A percentile compares a stretch with the other conserved stretches of the same genome.
Evolutionary conservation across 1,140 invertebrate species (phyloP).

Genomic region (Drosophila albomicans): DNA sequence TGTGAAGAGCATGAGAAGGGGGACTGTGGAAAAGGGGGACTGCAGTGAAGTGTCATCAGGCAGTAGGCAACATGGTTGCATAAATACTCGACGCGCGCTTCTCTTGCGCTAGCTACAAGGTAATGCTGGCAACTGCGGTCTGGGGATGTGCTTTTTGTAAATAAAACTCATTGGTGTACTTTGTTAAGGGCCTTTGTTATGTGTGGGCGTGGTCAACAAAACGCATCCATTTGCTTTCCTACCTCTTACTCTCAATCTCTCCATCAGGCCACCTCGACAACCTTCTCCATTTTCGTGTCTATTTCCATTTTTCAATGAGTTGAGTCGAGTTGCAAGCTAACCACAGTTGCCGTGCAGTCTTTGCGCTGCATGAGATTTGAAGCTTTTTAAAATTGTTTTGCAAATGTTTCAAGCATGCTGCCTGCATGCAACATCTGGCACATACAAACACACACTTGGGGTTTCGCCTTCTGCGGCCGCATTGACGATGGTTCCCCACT

Average conservation of each 20-base stretch:
- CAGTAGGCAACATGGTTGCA: conserved; percentile 44
- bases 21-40: neutral
- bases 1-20: no score
- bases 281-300: conserved; percentile 22
- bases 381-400: conserved; percentile 43
- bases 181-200: conserved; percentile 42
- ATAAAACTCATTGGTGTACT: conserved; percentile 60
- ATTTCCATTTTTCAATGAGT: conserved; percentile 11
- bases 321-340: neutral
- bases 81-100: conserved; percentile 30
- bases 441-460: neutral
- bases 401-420: conserved; percentile 30
- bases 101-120: conserved; percentile 38
- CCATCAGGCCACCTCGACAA: neutral
- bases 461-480: neutral
- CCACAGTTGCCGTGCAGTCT: neutral
- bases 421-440: conserved; percentile 15
- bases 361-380: conserved; percentile 14
- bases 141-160: conserved; percentile 49
- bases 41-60: conserved; percentile 40
- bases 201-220: conserved; percentile 17
- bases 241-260: no score
- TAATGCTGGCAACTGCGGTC: conserved; percentile 28
- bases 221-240: conserved; percentile 1
- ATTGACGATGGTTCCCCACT: conserved; percentile 17